Percentiles rank a stretch among this genome's conserved stretches.
These are phyloP conservation scores for Heliconius eleuchia DNA, from an alignment of 1,140 invertebrate genomes.

Conservation along the genomic window DNA sequence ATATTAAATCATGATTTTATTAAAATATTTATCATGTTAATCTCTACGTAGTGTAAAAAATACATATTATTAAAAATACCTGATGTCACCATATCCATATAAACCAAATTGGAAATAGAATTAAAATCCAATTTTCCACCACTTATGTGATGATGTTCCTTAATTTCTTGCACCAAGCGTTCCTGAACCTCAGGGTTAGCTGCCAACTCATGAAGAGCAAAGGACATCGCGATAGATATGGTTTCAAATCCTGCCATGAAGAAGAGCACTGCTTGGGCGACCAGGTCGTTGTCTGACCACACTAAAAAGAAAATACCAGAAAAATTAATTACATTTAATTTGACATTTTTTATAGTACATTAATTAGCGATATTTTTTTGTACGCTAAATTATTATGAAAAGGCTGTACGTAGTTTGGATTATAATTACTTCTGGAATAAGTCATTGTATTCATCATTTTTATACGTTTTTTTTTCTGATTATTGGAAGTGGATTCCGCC, in stretches of 20 bases:
- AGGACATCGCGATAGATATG: constrained; percentile 82
- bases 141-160: constrained; percentile 45
- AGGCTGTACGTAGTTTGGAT: no score
- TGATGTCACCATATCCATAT: constrained; percentile 67
- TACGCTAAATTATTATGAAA: no score
- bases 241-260: constrained; percentile 85
- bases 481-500: no score
- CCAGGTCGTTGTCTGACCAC: constrained; percentile 62
- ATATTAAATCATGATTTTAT: no score
- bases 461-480: no score
- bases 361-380: no score
- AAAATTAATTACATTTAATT: no score
- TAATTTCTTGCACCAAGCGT: constrained; percentile 56
- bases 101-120: constrained; percentile 51
- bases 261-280: constrained; percentile 55
- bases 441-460: no score
- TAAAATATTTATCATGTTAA: no score
- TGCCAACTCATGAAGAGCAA: constrained; percentile 82
- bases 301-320: constrained; percentile 26
- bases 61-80: constrained; percentile 38
- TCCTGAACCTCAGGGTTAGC: constrained; percentile 83
- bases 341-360: no score
- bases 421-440: no score
- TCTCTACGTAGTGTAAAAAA: no score
- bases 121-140: constrained; percentile 53